Evolutionary conservation across 2,113 vertebrate species (phyloP).

Genomic region (Trogon melanurus): DNA sequence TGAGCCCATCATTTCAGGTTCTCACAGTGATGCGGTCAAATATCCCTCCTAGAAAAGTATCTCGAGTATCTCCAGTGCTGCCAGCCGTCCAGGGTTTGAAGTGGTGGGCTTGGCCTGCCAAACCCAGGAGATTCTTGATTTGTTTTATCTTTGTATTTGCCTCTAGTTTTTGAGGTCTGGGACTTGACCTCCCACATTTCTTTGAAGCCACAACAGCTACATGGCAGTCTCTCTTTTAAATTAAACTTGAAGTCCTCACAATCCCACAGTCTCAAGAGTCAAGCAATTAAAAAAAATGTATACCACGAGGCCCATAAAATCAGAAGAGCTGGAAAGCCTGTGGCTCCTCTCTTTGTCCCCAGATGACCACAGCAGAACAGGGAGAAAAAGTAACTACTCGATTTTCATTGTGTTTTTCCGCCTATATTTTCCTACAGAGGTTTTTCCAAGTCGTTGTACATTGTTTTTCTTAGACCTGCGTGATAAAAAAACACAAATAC

Average conservation of each 20-base stretch:
- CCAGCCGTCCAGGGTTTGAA: not conserved
- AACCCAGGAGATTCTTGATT: not conserved
- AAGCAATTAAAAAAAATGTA: not conserved
- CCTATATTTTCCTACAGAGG: not conserved
- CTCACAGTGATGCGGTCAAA: not conserved
- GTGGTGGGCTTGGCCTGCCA: not conserved
- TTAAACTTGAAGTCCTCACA: not conserved
- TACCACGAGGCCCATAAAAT: slow-evolving; percentile 1
- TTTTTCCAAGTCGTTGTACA: not conserved
- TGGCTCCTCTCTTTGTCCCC: not conserved
- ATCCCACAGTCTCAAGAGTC: slow-evolving; percentile 27
- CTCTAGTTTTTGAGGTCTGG: not conserved
- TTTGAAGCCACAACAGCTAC: slow-evolving; percentile 22
- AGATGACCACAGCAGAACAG: not conserved
- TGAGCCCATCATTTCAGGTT: not conserved
- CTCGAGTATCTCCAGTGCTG: not conserved
- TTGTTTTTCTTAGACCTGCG: not conserved
- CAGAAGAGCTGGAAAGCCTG: not conserved
- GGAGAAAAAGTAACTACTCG: not conserved
- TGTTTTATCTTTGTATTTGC: not conserved
- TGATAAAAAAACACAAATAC: not conserved
- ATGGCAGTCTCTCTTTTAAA: slow-evolving; percentile 11
- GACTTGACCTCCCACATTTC: not conserved
- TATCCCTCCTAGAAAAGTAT: not conserved
- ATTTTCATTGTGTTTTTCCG: not conserved